Conservation (phyloP, 2,888 invertebrate species). For the Aradus depressus region DNA sequence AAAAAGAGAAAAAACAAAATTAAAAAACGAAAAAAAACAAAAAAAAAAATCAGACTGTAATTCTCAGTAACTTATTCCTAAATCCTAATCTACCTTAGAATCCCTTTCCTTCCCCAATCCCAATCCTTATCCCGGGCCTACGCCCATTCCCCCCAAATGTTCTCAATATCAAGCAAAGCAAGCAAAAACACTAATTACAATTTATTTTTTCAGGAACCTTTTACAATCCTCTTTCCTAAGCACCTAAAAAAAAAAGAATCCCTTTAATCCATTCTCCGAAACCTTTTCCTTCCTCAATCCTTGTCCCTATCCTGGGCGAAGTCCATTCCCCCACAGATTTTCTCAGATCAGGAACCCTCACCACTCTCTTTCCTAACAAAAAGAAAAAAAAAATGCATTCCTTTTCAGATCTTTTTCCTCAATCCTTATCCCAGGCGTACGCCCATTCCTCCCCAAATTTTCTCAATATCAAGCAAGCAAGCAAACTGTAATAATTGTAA, state of each 20-base stretch:
- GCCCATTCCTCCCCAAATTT: background rate
- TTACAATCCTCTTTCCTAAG: too few relatives aligned
- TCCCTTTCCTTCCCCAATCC: conserved; percentile 7
- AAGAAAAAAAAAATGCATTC: too few relatives aligned
- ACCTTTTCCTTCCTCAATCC: background rate
- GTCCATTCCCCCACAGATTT: too few relatives aligned
- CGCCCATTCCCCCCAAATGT: background rate
- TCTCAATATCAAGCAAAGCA: conserved; percentile 1
- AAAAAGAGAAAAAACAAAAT: conserved; percentile 4
- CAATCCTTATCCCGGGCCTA: background rate
- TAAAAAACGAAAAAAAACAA: conserved; percentile 15
- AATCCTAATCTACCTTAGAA: background rate
- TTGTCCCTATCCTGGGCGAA: too few relatives aligned
- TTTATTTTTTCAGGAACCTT: too few relatives aligned
- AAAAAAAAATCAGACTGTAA: conserved; percentile 15
- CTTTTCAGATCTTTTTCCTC: background rate
- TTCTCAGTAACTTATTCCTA: background rate
- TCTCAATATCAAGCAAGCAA: too few relatives aligned
- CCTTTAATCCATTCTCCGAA: background rate
- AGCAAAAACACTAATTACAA: background rate
- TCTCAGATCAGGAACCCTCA: background rate
- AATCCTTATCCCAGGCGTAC: background rate
- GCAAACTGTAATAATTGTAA: too few relatives aligned
- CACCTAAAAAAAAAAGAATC: too few relatives aligned
- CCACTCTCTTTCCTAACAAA: background rate